phyloP scores from a whole-genome alignment of 2,888 invertebrate genomes.

The Druceiella hillmani region DNA sequence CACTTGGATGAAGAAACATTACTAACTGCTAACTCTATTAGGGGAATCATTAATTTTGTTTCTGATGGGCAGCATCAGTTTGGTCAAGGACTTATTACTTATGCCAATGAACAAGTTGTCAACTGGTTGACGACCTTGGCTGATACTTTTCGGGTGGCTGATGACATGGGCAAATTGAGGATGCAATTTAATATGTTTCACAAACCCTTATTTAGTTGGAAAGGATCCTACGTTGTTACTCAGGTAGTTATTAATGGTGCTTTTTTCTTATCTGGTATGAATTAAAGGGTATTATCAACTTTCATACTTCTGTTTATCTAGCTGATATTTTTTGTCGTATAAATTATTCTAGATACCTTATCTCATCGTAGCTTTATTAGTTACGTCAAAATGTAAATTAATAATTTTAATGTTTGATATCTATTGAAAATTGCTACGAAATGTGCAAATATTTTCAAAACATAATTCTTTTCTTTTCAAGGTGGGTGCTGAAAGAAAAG shows the following conservation, averaged over 20 bases:
- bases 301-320: too few relatives aligned
- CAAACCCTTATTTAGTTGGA: conserved; percentile 95
- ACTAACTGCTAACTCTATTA: conserved; percentile 84
- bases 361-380: not conserved
- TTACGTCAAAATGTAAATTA: not conserved
- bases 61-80: conserved; percentile 91
- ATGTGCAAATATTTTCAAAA: conserved; percentile 1
- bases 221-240: conserved; percentile 95
- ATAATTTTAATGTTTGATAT: conserved; percentile 5
- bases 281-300: not conserved
- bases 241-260: conserved; percentile 56
- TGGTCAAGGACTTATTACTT: conserved; percentile 93
- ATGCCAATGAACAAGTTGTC: conserved; percentile 93
- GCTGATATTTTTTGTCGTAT: too few relatives aligned
- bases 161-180: conserved; percentile 95
- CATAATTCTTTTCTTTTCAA: conserved; percentile 36
- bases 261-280: not conserved
- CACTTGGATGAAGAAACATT: conserved; percentile 96
- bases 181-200: conserved; percentile 91
- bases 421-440: conserved; percentile 6
- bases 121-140: conserved; percentile 96
- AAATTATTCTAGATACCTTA: not conserved
- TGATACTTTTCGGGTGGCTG: conserved; percentile 92
- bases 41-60: conserved; percentile 91
- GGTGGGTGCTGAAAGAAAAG: conserved; percentile 85